A percentile compares a stretch with the other conserved stretches of the same genome.
Conservation (phyloP, 1,140 invertebrate species). For the Panagrolaimus sp. region DNA sequence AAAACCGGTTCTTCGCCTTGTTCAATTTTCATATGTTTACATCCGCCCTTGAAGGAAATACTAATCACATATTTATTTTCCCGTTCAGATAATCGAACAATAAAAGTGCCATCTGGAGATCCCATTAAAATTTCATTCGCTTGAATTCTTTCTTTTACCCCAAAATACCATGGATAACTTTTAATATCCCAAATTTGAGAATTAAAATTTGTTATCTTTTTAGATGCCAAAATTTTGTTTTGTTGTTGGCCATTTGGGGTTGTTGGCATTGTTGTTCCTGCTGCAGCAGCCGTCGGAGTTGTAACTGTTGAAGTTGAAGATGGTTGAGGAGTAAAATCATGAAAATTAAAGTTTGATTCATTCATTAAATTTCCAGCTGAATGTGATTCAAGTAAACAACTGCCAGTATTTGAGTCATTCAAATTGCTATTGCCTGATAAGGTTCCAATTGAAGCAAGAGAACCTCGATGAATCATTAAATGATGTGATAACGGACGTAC, state of each 20-base stretch:
- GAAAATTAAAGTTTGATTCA: too few relatives aligned
- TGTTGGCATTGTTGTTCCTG: not conserved
- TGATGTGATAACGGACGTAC: not conserved
- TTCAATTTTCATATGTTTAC: constrained; percentile 13
- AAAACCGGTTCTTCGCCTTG: not conserved
- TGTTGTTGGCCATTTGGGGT: too few relatives aligned
- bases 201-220: too few relatives aligned
- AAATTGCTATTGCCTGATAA: too few relatives aligned
- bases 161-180: not conserved
- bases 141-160: not conserved
- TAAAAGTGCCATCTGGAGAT: not conserved
- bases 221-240: too few relatives aligned
- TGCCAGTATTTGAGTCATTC: too few relatives aligned
- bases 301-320: too few relatives aligned
- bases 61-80: not conserved
- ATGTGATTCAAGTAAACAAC: too few relatives aligned
- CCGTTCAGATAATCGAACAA: not conserved
- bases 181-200: too few relatives aligned
- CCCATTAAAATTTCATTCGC: constrained; percentile 1
- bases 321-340: too few relatives aligned
- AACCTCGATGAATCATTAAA: not conserved
- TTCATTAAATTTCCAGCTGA: too few relatives aligned
- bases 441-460: too few relatives aligned
- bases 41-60: not conserved
- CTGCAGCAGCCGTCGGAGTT: not conserved